Conservation (phyloP, 2,888 invertebrate genomes). For the Morinoia aosen region DNA sequence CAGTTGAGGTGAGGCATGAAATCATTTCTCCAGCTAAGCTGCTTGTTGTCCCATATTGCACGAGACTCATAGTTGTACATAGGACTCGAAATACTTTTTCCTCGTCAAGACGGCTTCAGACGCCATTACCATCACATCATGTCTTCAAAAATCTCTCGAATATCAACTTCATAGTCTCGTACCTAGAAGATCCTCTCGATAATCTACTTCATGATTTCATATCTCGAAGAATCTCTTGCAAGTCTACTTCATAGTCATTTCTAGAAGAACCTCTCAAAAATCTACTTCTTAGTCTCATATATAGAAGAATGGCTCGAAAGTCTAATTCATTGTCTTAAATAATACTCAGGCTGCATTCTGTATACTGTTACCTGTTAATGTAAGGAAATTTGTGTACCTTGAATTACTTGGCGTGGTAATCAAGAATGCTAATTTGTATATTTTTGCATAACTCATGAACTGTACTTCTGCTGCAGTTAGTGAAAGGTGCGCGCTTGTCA, state of each 20-base stretch:
- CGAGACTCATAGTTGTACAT: background rate
- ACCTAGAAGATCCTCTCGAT: no score
- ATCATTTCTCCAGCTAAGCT: background rate
- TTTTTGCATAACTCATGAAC: background rate
- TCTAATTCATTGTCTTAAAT: background rate
- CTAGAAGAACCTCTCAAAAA: background rate
- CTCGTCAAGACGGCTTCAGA: no score
- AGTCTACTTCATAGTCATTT: background rate
- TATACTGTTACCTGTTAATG: background rate
- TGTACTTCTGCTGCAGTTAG: background rate
- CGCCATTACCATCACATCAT: no score
- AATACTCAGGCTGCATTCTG: background rate
- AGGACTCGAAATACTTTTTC: no score
- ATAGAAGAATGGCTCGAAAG: background rate
- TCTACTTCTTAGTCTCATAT: background rate
- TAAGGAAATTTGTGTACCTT: background rate
- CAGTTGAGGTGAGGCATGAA: background rate
- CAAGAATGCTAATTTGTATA: background rate
- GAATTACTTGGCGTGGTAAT: background rate
- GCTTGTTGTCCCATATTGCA: background rate
- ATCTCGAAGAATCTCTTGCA: background rate
- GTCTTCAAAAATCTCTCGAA: no score
- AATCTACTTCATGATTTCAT: background rate
- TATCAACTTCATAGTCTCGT: no score
- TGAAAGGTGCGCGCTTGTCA: background rate